A percentile compares a stretch with the other conserved stretches of the same genome.
Evolutionary conservation across 1,140 invertebrate genomes (phyloP).

Genomic region (Polypedilum vanderplanki): DNA sequence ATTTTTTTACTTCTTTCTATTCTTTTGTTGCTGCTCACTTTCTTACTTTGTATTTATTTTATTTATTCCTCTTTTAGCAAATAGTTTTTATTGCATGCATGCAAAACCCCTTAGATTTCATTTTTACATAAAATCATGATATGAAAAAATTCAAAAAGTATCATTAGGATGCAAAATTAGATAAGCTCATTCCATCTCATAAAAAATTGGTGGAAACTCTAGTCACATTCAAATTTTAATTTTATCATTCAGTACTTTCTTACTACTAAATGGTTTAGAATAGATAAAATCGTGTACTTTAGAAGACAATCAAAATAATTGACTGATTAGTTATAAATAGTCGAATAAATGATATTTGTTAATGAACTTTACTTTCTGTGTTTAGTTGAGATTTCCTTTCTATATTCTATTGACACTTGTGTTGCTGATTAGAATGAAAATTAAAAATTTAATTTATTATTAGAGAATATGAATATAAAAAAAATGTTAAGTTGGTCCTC

Average conservation of each 20-base stretch:
- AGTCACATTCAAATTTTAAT: background rate
- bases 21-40: background rate
- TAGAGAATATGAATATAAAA: too few species aligned
- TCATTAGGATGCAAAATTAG: background rate
- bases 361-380: too few species aligned
- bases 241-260: too few species aligned
- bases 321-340: too few species aligned
- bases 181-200: conserved; percentile 7
- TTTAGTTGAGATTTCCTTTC: too few species aligned
- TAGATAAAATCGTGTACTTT: background rate
- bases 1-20: background rate
- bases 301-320: too few species aligned
- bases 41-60: background rate
- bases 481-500: too few species aligned
- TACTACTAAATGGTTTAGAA: background rate
- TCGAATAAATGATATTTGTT: too few species aligned
- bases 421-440: too few species aligned
- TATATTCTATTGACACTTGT: too few species aligned
- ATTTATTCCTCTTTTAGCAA: background rate
- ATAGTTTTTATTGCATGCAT: conserved; percentile 4
- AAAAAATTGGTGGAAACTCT: conserved; percentile 15
- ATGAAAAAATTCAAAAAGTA: background rate
- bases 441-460: too few species aligned
- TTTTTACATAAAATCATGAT: background rate
- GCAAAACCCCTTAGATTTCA: background rate